Evolutionary conservation across 1,140 invertebrate species (phyloP).

Genomic region (Aphis gossypii): DNA sequence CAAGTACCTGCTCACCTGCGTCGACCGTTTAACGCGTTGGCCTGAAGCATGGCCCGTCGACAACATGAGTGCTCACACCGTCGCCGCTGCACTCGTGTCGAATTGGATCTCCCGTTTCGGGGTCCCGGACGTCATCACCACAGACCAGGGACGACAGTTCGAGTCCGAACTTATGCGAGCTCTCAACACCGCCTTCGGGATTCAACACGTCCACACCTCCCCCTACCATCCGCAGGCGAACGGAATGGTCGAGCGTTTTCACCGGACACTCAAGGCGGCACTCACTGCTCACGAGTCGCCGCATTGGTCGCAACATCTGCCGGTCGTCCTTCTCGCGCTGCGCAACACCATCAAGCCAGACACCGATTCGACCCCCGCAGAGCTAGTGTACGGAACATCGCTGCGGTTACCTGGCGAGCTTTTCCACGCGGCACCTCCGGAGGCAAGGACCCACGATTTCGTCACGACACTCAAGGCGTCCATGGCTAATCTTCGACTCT

Average conservation of each 20-base stretch:
- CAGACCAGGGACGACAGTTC: slow-evolving; percentile 63
- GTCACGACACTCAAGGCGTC: no score
- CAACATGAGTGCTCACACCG: no score
- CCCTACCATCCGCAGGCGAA: slow-evolving; percentile 64
- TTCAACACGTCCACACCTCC: slow-evolving; percentile 61
- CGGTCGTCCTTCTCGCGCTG: slow-evolving; percentile 61
- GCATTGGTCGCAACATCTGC: slow-evolving; percentile 59
- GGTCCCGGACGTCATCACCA: slow-evolving; percentile 60
- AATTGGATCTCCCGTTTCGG: no score
- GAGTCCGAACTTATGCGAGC: slow-evolving; percentile 57
- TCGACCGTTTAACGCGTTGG: no score
- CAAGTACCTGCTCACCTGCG: no score
- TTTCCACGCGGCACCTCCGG: neutral
- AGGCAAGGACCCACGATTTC: neutral
- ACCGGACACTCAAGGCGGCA: slow-evolving; percentile 65
- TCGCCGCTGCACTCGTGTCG: no score
- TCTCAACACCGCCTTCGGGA: neutral
- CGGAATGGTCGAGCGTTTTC: slow-evolving; percentile 60
- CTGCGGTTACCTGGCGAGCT: neutral
- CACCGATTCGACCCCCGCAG: slow-evolving; percentile 60
- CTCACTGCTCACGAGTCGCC: slow-evolving; percentile 56
- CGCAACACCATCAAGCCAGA: slow-evolving; percentile 54
- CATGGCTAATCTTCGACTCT: neutral
- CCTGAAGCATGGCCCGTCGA: no score
- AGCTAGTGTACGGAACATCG: slow-evolving; percentile 40